Evolutionary conservation across 1,140 invertebrate species (phyloP).

Genomic region (Heliconius hermathena): DNA sequence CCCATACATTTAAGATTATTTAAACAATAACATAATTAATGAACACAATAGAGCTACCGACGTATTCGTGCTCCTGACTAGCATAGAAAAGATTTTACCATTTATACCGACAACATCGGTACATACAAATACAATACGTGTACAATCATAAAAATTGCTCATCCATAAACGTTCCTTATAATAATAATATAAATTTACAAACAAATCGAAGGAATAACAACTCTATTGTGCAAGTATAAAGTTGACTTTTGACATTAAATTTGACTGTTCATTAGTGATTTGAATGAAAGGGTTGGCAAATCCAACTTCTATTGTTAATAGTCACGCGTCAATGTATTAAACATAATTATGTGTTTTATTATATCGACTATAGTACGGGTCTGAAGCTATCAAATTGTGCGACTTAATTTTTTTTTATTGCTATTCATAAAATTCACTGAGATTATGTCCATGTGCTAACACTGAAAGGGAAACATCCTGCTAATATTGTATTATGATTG

Average conservation of each 20-base stretch:
- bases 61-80: constrained; percentile 51
- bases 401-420: constrained; percentile 18
- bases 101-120: constrained; percentile 70
- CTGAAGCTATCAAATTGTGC: constrained; percentile 13
- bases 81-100: constrained; percentile 63
- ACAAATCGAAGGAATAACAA: constrained; percentile 31
- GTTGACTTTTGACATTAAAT: constrained; percentile 37
- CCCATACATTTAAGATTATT: constrained; percentile 19
- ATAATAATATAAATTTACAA: constrained; percentile 63
- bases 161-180: constrained; percentile 74
- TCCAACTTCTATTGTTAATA: constrained; percentile 77
- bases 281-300: constrained; percentile 80
- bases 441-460: neutral
- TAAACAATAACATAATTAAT: constrained; percentile 53
- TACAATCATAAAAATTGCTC: constrained; percentile 78
- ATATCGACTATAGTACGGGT: constrained; percentile 37
- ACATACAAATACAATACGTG: constrained; percentile 61
- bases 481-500: neutral
- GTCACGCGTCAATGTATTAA: constrained; percentile 76
- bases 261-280: constrained; percentile 67
- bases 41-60: constrained; percentile 33
- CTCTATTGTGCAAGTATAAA: constrained; percentile 42
- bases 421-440: constrained; percentile 13
- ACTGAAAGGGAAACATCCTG: constrained; percentile 1
- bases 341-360: constrained; percentile 72